phyloP scores from a whole-genome alignment of 2,888 invertebrate species.

The Tetranychus truncatus region DNA sequence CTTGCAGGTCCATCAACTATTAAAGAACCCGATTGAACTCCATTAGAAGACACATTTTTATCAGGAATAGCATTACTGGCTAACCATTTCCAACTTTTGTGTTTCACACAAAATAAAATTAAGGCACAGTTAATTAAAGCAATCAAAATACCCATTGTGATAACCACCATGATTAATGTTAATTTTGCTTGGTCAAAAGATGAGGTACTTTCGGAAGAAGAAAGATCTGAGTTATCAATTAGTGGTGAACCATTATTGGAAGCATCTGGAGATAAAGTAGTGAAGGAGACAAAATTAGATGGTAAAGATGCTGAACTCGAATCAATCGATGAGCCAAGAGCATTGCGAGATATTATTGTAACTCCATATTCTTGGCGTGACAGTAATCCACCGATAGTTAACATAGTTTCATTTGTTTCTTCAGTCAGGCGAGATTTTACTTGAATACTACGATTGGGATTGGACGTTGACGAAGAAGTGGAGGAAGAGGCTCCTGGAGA shows the following conservation, averaged over 20 bases:
- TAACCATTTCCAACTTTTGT: background rate
- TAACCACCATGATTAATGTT: background rate
- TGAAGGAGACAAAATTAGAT: background rate
- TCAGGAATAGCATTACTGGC: background rate
- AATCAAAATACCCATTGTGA: background rate
- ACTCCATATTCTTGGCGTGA: background rate
- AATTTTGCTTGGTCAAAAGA: background rate
- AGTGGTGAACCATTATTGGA: background rate
- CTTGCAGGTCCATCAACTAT: background rate
- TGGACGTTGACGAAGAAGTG: background rate
- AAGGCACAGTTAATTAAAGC: conserved; percentile 6
- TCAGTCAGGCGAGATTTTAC: background rate
- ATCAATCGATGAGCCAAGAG: background rate
- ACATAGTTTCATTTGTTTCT: background rate
- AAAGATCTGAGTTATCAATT: background rate
- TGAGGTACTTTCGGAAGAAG: background rate
- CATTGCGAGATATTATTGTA: background rate
- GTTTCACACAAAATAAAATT: background rate
- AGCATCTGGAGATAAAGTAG: background rate
- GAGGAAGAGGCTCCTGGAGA: background rate
- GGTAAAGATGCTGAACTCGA: background rate
- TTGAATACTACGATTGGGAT: background rate
- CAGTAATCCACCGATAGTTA: background rate
- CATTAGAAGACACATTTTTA: background rate
- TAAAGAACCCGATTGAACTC: background rate